Percentiles rank a stretch among this genome's conserved stretches.
phyloP scores from a whole-genome alignment of 1,140 invertebrate species.

The Heterodera carotae region DNA sequence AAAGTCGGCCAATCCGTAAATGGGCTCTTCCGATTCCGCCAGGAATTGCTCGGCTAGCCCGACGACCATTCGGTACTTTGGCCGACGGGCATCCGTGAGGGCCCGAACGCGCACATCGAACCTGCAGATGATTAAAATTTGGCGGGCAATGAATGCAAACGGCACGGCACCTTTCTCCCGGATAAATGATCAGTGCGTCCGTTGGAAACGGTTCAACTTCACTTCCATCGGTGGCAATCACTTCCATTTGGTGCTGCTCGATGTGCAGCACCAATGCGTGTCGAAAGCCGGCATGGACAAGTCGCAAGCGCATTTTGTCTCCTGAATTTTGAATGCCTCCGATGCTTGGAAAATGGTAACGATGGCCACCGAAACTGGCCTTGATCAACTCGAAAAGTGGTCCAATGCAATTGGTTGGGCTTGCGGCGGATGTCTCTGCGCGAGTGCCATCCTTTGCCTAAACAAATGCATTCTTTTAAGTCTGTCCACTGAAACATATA shows the following conservation, averaged over 20 bases:
- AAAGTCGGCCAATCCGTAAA: slow-evolving; percentile 12
- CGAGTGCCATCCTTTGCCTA: slow-evolving; percentile 55
- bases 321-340: neutral
- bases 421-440: slow-evolving; percentile 53
- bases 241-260: neutral
- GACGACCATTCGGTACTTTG: slow-evolving; percentile 2
- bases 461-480: neutral
- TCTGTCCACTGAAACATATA: no score
- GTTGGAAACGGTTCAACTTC: neutral
- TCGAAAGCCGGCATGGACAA: slow-evolving; percentile 2
- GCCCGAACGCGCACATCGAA: neutral
- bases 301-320: neutral
- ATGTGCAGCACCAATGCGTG: slow-evolving; percentile 13
- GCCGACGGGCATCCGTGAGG: neutral
- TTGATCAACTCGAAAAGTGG: slow-evolving; percentile 27
- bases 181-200: slow-evolving; percentile 3
- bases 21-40: neutral
- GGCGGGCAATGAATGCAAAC: neutral
- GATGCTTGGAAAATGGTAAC: no score
- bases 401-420: slow-evolving; percentile 39
- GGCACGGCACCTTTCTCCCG: slow-evolving; percentile 7
- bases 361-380: no score
- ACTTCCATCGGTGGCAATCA: neutral
- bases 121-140: neutral
- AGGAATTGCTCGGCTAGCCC: slow-evolving; percentile 9